Conservation (phyloP, 2,113 vertebrate species). For the Microcebus tavaratra region DNA sequence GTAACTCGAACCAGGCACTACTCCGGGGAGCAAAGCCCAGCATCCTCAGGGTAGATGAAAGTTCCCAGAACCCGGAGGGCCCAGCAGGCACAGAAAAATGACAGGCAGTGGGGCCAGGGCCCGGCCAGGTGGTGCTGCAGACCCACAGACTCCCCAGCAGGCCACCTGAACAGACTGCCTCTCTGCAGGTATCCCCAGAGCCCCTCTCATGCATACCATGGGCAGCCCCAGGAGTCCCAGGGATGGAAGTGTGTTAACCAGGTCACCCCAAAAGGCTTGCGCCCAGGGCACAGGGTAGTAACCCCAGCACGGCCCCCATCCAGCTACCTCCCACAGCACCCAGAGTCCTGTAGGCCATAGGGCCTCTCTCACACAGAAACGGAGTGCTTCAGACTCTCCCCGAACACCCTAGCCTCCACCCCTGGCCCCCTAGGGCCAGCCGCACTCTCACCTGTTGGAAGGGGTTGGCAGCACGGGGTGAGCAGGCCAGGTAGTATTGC, state of each 20-base stretch:
- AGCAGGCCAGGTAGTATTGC: slow-evolving; percentile 94
- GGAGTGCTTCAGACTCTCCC: background rate
- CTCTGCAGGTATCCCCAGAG: background rate
- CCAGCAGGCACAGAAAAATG: accelerated
- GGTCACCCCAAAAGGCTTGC: background rate
- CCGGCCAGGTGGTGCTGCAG: background rate
- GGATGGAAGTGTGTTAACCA: too few relatives aligned
- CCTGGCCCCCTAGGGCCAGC: background rate
- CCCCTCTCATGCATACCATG: background rate
- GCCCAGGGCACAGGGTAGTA: accelerated
- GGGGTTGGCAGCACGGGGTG: slow-evolving; percentile 90
- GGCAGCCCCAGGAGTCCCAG: background rate
- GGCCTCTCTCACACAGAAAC: background rate
- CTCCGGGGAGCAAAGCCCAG: background rate
- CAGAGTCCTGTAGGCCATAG: too few relatives aligned
- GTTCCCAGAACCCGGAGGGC: background rate
- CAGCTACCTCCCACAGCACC: background rate
- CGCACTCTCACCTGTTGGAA: slow-evolving; percentile 94
- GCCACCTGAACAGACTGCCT: too few relatives aligned
- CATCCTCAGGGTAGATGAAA: accelerated
- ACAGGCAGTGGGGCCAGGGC: too few relatives aligned
- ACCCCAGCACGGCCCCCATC: accelerated
- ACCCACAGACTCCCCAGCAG: background rate
- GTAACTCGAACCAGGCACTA: background rate
- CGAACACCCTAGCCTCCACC: too few relatives aligned